Evolutionary conservation across 2,797 vertebrate species (phyloP), one percentile per base, ranked within the genome.

Genomic region (Agapornis canus): DNA sequence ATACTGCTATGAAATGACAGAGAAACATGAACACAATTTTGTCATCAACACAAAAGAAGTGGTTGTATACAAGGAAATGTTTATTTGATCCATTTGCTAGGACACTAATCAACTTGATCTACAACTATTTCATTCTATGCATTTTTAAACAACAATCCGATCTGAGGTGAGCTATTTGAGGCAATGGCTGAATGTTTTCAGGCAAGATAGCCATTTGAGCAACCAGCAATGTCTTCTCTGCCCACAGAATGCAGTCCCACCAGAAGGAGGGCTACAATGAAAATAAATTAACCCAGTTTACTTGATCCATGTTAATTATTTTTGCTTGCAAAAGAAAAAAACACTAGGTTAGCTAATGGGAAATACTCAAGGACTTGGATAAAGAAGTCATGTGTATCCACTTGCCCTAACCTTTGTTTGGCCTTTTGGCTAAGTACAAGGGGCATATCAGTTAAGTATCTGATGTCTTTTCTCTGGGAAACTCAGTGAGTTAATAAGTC

Each of bases 401-500:
- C 78, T 91, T 88, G 79, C 52, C 72, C 49, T 89, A 82, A 82
- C 75, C 76, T 89, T 85, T 89, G 57, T 73, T 84, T 91, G 76
- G 84, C 91, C 92, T 95, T 91, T 87, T 94, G 59, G 84, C 89
- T 92, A 83, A 93, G 84, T 85, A 83, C 76, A 94, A 92, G 54
- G 57, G 54, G 64, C 82, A 82, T 81, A 92, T 85, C 61, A 95
- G 79, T 89, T 82, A 82, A 91, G 73, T 68, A 92, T 78, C 85
- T 91, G 64, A 89, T 59, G 76, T 92, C 79, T 85, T 89, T 68
- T 94, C 86, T 91, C 94, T 95, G 95, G 92, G 91, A 95, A 95
- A 95, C 79, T 95, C 61, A 43, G 71, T n/a, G 45, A 95, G 82
- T 92, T 89, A 95, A 71, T 86, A 87, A 96, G 52, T 85, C 11